Conservation (phyloP, 2,797 vertebrate species). For the Tauraco hartlaubi region DNA sequence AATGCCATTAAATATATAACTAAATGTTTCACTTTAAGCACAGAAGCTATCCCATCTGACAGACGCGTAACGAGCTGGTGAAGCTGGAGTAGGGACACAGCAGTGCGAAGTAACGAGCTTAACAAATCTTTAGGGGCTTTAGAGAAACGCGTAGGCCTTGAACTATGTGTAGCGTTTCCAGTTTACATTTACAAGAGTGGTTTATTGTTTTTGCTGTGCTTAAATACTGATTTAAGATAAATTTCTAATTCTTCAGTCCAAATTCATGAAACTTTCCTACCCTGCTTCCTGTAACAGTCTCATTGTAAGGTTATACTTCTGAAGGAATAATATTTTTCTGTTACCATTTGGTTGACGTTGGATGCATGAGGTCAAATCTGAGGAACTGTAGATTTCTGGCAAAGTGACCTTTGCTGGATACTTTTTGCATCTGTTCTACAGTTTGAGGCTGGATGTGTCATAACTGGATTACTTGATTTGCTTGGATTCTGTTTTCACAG, state of each 20-base stretch:
- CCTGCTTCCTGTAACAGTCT: not conserved
- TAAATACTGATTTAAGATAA: not conserved
- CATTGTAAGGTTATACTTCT: not conserved
- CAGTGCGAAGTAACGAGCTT: accelerated
- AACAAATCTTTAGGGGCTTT: not conserved
- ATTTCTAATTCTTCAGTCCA: not conserved
- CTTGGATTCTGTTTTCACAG: not conserved
- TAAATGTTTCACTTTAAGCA: not conserved
- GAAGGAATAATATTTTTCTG: not conserved
- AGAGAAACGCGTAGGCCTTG: not conserved
- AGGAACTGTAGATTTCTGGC: not conserved
- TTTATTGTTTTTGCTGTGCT: not conserved
- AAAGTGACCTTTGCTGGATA: not conserved
- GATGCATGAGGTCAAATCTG: not conserved
- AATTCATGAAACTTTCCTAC: not conserved
- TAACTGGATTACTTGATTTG: not conserved
- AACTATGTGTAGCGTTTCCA: not conserved
- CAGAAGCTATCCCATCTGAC: not conserved
- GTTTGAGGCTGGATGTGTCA: accelerated
- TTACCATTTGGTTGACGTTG: not conserved
- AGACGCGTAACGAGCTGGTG: not conserved
- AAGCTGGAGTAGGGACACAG: not conserved
- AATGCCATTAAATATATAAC: not conserved
- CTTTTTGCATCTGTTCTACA: not conserved
- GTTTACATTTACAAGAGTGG: not conserved